A percentile compares a stretch with the other conserved stretches of the same genome.
Conservation (phyloP, 2,113 vertebrate species). For the Edolisoma coerulescens region DNA sequence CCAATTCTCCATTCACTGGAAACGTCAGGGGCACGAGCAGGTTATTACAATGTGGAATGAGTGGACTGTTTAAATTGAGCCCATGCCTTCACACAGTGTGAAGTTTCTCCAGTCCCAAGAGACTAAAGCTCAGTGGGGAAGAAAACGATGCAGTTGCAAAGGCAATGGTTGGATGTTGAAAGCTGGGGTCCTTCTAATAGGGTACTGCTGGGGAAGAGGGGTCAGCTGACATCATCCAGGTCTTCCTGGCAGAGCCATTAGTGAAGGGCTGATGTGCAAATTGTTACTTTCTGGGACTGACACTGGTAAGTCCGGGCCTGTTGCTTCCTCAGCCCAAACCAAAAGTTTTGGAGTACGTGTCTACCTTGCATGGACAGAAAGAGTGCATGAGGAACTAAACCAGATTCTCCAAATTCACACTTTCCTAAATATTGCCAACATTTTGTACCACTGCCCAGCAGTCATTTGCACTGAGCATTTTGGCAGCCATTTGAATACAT, state of each 20-base stretch:
- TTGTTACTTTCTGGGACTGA: neutral
- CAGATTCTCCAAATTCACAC: neutral
- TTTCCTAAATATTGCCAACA: neutral
- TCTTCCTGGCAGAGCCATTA: neutral
- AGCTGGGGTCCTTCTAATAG: fast-evolving
- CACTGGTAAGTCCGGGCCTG: fast-evolving
- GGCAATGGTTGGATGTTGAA: neutral
- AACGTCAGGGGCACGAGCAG: slow-evolving; percentile 51
- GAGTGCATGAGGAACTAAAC: neutral
- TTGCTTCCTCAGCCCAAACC: neutral
- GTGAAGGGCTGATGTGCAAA: neutral
- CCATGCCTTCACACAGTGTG: fast-evolving
- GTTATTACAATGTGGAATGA: slow-evolving; percentile 37
- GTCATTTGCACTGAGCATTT: neutral
- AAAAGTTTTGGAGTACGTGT: neutral
- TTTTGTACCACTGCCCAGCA: neutral
- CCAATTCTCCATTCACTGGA: slow-evolving; percentile 40
- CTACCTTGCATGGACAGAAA: fast-evolving
- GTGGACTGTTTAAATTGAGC: neutral
- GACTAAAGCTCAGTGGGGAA: neutral
- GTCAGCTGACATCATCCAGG: fast-evolving
- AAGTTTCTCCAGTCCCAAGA: neutral
- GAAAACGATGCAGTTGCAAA: neutral
- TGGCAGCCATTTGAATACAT: neutral
- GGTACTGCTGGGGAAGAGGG: neutral